phyloP scores from a whole-genome alignment of 2,888 invertebrate species.

The Spilosoma lubricipeda region DNA sequence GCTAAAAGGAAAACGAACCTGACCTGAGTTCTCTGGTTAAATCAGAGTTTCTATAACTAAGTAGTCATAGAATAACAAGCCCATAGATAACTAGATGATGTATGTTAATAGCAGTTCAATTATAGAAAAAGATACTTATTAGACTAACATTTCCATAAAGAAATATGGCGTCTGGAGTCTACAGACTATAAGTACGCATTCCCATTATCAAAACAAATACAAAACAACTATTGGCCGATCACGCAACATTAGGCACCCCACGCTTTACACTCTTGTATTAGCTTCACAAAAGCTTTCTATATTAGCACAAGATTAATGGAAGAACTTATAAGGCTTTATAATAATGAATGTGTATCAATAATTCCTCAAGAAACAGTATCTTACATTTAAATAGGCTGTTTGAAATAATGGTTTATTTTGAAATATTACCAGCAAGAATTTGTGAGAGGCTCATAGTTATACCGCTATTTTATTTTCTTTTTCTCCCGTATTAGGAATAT shows the following conservation, averaged over 20 bases:
- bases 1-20: no score
- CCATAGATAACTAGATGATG: not conserved
- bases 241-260: slow-evolving; percentile 46
- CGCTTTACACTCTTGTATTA: slow-evolving; percentile 31
- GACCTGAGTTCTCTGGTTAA: no score
- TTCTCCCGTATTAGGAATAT: no score
- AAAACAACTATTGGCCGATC: slow-evolving; percentile 33
- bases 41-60: no score
- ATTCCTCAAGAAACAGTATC: not conserved
- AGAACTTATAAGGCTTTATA: slow-evolving; percentile 30
- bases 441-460: not conserved
- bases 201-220: slow-evolving; percentile 37
- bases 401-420: not conserved
- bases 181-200: not conserved
- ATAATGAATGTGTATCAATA: slow-evolving; percentile 9
- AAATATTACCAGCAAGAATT: not conserved
- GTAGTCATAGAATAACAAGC: no score
- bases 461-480: not conserved
- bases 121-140: not conserved
- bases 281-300: slow-evolving; percentile 43
- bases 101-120: no score
- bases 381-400: slow-evolving; percentile 1
- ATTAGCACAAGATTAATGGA: slow-evolving; percentile 47
- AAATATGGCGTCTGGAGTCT: not conserved
- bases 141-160: not conserved